These are phyloP conservation scores for Craseonycteris thonglongyai DNA, from an alignment of 2,113 vertebrate genomes.

Conservation along the genomic window DNA sequence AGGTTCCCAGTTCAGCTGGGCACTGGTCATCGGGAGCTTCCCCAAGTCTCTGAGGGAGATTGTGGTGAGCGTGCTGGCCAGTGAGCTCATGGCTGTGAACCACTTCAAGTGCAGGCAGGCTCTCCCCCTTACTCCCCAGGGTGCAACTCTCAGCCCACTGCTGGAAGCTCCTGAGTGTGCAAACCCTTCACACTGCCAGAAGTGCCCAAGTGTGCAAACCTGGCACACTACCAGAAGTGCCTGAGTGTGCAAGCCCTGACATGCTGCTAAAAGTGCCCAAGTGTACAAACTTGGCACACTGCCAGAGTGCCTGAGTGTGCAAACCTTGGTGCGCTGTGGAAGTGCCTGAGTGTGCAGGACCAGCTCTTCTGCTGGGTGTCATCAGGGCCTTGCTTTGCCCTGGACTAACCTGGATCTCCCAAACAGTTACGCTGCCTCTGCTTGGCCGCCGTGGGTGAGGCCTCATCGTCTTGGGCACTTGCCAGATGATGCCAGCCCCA, in stretches of 20 bases:
- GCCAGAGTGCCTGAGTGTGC: slow-evolving; percentile 81
- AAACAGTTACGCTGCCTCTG: background rate
- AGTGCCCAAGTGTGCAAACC: slow-evolving; percentile 73
- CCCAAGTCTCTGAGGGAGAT: slow-evolving; percentile 86
- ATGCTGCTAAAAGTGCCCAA: slow-evolving; percentile 83
- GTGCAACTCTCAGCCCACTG: slow-evolving; percentile 84
- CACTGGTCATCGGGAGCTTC: slow-evolving; percentile 83
- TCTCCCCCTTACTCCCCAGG: slow-evolving; percentile 77
- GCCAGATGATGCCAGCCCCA: background rate
- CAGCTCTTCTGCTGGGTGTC: slow-evolving; percentile 84
- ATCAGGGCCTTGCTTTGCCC: slow-evolving; percentile 48
- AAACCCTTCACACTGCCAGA: slow-evolving; percentile 82
- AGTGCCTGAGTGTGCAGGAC: slow-evolving; percentile 77
- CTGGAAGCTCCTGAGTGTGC: slow-evolving; percentile 80
- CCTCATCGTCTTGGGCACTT: background rate
- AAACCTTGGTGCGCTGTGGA: slow-evolving; percentile 83
- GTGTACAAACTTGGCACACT: slow-evolving; percentile 83
- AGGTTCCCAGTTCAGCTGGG: slow-evolving; percentile 83
- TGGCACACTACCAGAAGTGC: too few relatives aligned
- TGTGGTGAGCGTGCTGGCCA: slow-evolving; percentile 82
- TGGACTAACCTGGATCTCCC: slow-evolving; percentile 48
- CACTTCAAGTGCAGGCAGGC: slow-evolving; percentile 84
- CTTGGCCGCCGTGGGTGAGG: background rate
- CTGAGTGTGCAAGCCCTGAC: slow-evolving; percentile 81
- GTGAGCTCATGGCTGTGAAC: slow-evolving; percentile 86